Conservation (phyloP, 2,113 vertebrate species). For the Thinocorus orbignyianus region DNA sequence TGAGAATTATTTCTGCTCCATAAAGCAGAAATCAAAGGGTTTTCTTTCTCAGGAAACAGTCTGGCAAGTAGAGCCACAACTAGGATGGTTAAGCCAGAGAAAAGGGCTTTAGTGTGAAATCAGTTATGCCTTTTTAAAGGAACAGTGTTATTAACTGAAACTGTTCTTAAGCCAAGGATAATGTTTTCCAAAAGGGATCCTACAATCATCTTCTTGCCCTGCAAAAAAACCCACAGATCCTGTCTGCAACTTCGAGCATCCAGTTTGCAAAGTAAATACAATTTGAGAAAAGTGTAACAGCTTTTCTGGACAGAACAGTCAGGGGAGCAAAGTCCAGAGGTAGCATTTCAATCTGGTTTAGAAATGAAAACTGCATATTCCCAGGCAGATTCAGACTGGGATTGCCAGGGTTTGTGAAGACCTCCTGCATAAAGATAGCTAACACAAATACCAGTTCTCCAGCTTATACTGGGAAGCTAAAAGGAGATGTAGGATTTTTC, state of each 20-base stretch:
- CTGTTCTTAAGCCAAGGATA: not conserved
- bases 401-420: not conserved
- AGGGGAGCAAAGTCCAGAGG: not conserved
- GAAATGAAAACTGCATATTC: not conserved
- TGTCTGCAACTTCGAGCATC: not conserved
- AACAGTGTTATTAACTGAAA: not conserved
- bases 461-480: not conserved
- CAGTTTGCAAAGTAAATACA: not conserved
- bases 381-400: not conserved
- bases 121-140: not conserved
- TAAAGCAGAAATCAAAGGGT: not conserved
- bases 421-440: not conserved
- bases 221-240: not conserved
- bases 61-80: not conserved
- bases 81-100: not conserved
- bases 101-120: not conserved
- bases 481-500: not conserved
- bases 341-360: not conserved
- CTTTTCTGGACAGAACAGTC: not conserved
- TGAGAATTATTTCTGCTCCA: not conserved
- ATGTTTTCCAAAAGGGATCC: not conserved
- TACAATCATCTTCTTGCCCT: not conserved
- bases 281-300: not conserved
- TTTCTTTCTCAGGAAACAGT: not conserved
- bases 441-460: not conserved